Evolutionary conservation across 1,140 invertebrate species (phyloP), one percentile per base, ranked within the genome.

Genomic region (Diachasma alloeum): DNA sequence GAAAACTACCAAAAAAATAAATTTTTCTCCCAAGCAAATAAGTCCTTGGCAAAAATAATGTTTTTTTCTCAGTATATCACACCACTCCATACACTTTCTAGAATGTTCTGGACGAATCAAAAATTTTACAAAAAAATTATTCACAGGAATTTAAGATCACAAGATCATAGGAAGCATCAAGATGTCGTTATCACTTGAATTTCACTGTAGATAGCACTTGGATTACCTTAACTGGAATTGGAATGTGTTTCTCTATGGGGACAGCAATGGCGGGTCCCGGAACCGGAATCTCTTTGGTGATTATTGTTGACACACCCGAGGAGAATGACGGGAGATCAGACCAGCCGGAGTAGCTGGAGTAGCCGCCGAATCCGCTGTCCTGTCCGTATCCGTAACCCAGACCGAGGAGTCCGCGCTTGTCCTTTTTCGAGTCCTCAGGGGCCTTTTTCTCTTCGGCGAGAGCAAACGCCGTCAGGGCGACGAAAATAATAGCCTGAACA

Each of bases 271-370:
- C 0, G 13, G 87, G 78, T n/a, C 87, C 83, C 1, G 87, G 84
- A 11, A 88, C 87, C 48, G 85, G 75, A 2, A 88, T 84, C 82
- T 88, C 86, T 56, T 85, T 86, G 44, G 86, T 88, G 75, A 89
- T 75, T 26, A 88, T 78, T 31, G 85, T 86, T 53, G 78, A 79
- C 0, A 72, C 72, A 15, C 74, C 72, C 0, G 72, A 3, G 10
- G 81, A 76, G 70, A 77, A 75, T 9, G 67, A 44, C 0, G 56
- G 17, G 22, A 72, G 26, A 13, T 46, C 39, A 1, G 74, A 70
- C 22, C 46, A 75, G 44, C 70, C 44, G 10, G 36, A 37, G 36
- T 71, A 79, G 24, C 66, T 59, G 22, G 71, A 53, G 13, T 74
- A 0, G 0, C 72, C 39, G 3, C 44, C 42, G 22, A 70, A 72